phyloP scores from a whole-genome alignment of 1,140 invertebrate genomes.

The Nasonia giraulti region DNA sequence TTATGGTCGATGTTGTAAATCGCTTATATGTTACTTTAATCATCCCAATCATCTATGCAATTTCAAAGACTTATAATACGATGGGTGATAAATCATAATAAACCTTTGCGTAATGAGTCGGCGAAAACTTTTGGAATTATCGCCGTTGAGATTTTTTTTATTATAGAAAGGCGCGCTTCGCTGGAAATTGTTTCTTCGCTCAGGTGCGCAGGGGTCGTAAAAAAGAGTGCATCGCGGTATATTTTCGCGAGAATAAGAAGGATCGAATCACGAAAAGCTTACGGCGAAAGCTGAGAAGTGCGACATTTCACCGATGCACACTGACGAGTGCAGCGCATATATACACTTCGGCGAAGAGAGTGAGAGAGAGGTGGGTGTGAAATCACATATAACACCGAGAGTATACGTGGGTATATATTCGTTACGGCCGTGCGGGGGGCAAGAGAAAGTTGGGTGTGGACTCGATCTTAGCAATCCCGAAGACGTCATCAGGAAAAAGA shows the following conservation, averaged over 20 bases:
- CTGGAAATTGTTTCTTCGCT: not conserved
- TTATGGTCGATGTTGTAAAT: not conserved
- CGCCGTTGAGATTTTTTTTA: too few relatives aligned
- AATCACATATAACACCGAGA: not conserved
- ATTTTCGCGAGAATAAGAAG: not conserved
- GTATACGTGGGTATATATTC: not conserved
- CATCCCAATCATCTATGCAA: not conserved
- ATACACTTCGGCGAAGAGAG: not conserved
- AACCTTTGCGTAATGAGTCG: not conserved
- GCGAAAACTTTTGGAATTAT: not conserved
- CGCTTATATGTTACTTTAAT: not conserved
- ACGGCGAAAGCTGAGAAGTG: not conserved
- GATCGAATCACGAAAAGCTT: not conserved
- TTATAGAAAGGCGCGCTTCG: too few relatives aligned
- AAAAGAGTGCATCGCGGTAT: too few relatives aligned
- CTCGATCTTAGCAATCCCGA: constrained; percentile 6
- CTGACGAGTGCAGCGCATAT: not conserved
- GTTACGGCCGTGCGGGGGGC: not conserved
- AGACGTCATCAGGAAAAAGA: constrained; percentile 21
- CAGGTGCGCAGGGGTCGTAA: too few relatives aligned
- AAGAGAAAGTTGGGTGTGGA: not conserved
- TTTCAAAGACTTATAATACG: not conserved
- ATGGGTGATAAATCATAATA: not conserved
- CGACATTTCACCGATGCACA: not conserved
- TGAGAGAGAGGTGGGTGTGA: not conserved